phyloP scores from a whole-genome alignment of 2,797 vertebrate genomes.

The Anguilla megastoma region DNA sequence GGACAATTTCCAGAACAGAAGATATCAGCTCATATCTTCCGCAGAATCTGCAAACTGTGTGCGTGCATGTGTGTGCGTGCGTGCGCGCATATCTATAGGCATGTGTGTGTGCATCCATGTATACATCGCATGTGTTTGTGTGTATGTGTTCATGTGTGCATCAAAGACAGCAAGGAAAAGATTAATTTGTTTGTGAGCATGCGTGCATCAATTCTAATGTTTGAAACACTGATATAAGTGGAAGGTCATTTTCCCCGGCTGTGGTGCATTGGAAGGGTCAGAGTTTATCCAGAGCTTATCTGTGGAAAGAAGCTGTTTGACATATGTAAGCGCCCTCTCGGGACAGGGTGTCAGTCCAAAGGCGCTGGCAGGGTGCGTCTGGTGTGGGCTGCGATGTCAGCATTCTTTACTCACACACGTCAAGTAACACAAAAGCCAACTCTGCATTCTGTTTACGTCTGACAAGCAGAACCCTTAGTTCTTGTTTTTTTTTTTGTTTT shows the following conservation, averaged over 20 bases:
- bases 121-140: background rate
- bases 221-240: too few species aligned
- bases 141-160: background rate
- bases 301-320: background rate
- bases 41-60: background rate
- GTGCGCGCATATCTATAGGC: constrained; percentile 12
- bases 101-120: background rate
- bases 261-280: background rate
- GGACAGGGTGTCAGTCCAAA: background rate
- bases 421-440: background rate
- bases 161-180: background rate
- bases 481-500: too few species aligned
- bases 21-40: background rate
- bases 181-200: background rate
- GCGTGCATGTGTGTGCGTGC: background rate
- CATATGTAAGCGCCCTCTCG: background rate
- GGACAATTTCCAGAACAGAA: background rate
- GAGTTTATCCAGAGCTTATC: background rate
- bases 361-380: background rate
- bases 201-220: background rate
- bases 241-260: background rate
- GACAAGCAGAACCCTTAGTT: background rate
- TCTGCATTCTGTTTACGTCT: background rate
- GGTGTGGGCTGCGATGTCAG: background rate
- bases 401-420: background rate